These are phyloP conservation scores for Rhombomys opimus DNA, from an alignment of 2,113 vertebrate genomes.

Conservation along the genomic window DNA sequence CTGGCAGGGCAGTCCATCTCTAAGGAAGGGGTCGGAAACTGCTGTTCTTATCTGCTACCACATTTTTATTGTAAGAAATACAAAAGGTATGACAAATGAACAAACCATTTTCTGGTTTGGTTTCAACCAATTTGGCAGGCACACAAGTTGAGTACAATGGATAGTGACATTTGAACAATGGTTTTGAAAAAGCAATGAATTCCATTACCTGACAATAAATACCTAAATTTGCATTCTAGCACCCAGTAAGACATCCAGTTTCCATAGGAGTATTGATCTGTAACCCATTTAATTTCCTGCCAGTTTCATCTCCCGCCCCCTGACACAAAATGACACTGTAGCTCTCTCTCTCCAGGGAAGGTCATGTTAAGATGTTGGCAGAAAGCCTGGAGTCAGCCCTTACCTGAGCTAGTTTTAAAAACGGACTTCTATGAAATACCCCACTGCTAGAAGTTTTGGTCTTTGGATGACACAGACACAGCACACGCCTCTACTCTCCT, in stretches of 20 bases:
- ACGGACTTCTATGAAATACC: constrained; percentile 35
- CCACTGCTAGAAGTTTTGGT: constrained; percentile 56
- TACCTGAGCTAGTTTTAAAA: constrained; percentile 68
- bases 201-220: constrained; percentile 86
- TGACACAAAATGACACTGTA: constrained; percentile 51
- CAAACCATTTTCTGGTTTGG: constrained; percentile 78
- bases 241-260: constrained; percentile 88
- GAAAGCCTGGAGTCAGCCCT: constrained; percentile 23
- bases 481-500: constrained; percentile 34
- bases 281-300: constrained; percentile 80
- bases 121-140: constrained; percentile 80
- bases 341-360: constrained; percentile 63
- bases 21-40: constrained; percentile 75
- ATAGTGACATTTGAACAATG: constrained; percentile 82
- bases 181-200: constrained; percentile 81
- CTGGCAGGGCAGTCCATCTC: constrained; percentile 69
- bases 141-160: constrained; percentile 77
- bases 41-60: constrained; percentile 77
- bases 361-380: constrained; percentile 58
- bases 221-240: constrained; percentile 86
- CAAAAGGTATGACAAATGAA: constrained; percentile 83
- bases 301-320: not conserved
- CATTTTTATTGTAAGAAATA: constrained; percentile 80
- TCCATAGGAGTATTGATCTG: constrained; percentile 84
- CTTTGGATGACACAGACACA: constrained; percentile 54